Conservation (phyloP, 2,888 invertebrate species). For the Pseudeuparius sepicola region DNA sequence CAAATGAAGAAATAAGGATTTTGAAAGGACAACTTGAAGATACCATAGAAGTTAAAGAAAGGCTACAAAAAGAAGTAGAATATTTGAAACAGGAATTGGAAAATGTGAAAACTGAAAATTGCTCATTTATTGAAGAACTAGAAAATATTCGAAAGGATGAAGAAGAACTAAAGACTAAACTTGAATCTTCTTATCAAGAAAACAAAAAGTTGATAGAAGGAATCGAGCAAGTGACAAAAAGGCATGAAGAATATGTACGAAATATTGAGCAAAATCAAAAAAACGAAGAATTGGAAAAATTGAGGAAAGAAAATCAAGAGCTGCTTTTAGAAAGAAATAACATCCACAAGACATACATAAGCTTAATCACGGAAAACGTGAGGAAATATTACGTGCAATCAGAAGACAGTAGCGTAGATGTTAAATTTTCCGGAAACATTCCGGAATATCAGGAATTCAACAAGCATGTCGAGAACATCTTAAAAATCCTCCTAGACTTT, state of each 20-base stretch:
- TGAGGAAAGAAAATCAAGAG: conserved; percentile 18
- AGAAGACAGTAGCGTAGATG: conserved; percentile 17
- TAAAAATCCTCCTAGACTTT: conserved; percentile 48
- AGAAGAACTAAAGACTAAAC: too few species aligned
- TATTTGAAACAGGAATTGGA: conserved; percentile 20
- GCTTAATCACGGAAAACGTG: conserved; percentile 29
- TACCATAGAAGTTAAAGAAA: conserved; percentile 19
- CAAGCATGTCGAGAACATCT: conserved; percentile 43
- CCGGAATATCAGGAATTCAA: conserved; percentile 30
- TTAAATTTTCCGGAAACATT: conserved; percentile 22
- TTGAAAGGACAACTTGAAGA: too few species aligned
- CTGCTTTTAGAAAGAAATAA: conserved; percentile 14
- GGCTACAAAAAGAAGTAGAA: conserved; percentile 25
- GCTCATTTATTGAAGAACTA: too few species aligned
- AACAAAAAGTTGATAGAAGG: too few species aligned
- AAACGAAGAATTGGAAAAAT: conserved; percentile 24
- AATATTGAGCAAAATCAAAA: conserved; percentile 31
- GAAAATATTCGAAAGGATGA: too few species aligned
- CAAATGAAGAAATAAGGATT: conserved; percentile 31
- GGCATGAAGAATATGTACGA: too few species aligned
- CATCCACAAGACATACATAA: conserved; percentile 28
- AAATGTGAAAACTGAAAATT: conserved; percentile 17
- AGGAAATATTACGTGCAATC: conserved; percentile 27
- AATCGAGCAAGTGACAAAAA: too few species aligned
- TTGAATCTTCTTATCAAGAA: too few species aligned